phyloP scores from a whole-genome alignment of 2,113 vertebrate genomes.

The Ciconia boyciana region DNA sequence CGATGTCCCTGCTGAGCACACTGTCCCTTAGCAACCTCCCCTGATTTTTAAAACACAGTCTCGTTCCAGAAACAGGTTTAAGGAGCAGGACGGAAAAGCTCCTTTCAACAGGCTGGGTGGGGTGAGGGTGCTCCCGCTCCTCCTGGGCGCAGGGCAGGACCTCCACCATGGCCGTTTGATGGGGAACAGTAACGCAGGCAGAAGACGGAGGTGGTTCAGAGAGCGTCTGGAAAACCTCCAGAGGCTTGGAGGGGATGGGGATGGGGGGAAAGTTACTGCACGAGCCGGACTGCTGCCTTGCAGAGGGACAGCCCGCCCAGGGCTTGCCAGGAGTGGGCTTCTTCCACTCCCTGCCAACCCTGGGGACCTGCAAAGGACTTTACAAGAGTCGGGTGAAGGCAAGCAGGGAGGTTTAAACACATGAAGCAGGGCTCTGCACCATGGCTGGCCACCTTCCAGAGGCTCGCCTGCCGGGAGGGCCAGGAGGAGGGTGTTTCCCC shows the following conservation, averaged over 20 bases:
- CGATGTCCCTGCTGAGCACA: not conserved
- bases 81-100: not conserved
- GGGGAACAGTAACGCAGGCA: not conserved
- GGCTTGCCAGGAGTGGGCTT: not conserved
- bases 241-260: not conserved
- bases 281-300: rapidly evolving
- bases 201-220: not conserved
- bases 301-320: not conserved
- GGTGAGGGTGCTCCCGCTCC: not conserved
- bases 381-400: not conserved
- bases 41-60: not conserved
- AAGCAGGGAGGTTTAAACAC: not conserved
- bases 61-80: not conserved
- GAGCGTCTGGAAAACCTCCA: not conserved
- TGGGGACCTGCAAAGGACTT: not conserved
- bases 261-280: not conserved
- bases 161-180: not conserved
- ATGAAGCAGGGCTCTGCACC: not conserved
- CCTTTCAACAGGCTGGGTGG: not conserved
- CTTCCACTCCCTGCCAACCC: not conserved
- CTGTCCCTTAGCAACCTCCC: constrained; percentile 31
- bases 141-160: not conserved
- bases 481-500: not conserved
- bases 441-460: not conserved
- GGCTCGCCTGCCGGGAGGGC: not conserved